A percentile compares a stretch with the other conserved stretches of the same genome.
phyloP scores from a whole-genome alignment of 2,113 vertebrate species.

The Caracal caracal region DNA sequence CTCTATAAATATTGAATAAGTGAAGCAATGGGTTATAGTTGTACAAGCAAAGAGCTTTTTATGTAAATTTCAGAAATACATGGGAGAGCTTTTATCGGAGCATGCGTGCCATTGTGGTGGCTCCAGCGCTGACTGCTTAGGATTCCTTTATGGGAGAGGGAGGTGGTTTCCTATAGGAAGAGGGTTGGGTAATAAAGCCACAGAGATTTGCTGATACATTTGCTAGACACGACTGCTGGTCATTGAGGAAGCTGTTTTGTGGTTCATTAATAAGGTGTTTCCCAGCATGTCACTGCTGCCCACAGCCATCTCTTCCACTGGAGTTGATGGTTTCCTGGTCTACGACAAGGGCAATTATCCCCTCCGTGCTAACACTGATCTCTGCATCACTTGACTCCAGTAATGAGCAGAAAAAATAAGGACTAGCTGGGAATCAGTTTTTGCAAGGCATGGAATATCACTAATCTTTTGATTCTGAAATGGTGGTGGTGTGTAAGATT shows the following conservation, averaged over 20 bases:
- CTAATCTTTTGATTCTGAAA: not conserved
- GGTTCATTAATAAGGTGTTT: constrained; percentile 38
- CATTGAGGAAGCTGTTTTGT: constrained; percentile 43
- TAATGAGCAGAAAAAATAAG: constrained; percentile 16
- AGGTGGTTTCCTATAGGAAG: constrained; percentile 42
- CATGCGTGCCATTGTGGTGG: not conserved
- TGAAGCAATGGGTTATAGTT: not conserved
- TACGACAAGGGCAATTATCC: not conserved
- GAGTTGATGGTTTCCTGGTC: not conserved
- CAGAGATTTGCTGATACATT: constrained; percentile 19
- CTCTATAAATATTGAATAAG: not conserved
- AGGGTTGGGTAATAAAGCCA: constrained; percentile 13
- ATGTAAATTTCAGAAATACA: not conserved
- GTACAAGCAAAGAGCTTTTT: not conserved
- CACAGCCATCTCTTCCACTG: not conserved
- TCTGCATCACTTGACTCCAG: not conserved
- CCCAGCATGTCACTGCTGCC: not conserved
- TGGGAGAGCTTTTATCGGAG: not conserved
- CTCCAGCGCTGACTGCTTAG: not conserved
- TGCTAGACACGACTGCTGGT: not conserved
- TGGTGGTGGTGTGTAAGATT: not conserved
- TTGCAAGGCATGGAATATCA: not conserved
- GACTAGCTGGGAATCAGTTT: not conserved
- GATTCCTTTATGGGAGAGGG: not conserved
- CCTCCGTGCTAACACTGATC: not conserved